Conservation (phyloP, 2,888 invertebrate genomes). For the Imbricaverruca yamaguchii region DNA sequence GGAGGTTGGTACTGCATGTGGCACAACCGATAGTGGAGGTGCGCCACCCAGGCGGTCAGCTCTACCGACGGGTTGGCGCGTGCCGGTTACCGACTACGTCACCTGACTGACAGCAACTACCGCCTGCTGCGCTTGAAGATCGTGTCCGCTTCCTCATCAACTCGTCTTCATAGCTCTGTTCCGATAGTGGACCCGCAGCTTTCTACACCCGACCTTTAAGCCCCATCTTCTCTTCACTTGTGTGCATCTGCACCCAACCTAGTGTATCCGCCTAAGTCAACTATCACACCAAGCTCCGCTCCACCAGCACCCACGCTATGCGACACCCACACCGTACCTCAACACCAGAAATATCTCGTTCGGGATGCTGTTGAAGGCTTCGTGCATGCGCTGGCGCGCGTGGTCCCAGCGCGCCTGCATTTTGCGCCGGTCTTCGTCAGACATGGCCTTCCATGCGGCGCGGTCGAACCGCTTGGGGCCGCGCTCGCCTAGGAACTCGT, state of each 20-base stretch:
- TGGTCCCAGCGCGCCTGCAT: slow-evolving; percentile 31
- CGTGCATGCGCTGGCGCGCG: slow-evolving; percentile 34
- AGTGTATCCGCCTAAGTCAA: too few relatives aligned
- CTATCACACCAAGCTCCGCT: too few relatives aligned
- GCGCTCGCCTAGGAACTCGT: slow-evolving; percentile 34
- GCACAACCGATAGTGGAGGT: slow-evolving; percentile 32
- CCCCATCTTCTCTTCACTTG: too few relatives aligned
- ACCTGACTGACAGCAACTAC: too few relatives aligned
- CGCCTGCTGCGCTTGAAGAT: too few relatives aligned
- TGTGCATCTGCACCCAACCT: too few relatives aligned
- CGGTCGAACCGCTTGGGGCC: slow-evolving; percentile 34
- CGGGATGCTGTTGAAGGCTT: slow-evolving; percentile 38
- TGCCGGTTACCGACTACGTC: too few relatives aligned
- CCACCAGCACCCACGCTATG: too few relatives aligned
- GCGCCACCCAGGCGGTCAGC: slow-evolving; percentile 26
- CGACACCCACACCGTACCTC: slow-evolving; percentile 33
- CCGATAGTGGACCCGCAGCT: too few relatives aligned
- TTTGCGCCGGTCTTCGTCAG: slow-evolving; percentile 37
- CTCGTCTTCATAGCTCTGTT: too few relatives aligned
- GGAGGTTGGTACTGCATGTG: slow-evolving; percentile 38
- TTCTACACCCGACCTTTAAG: too few relatives aligned
- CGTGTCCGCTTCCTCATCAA: too few relatives aligned
- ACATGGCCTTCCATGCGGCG: slow-evolving; percentile 34
- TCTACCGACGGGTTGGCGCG: slow-evolving; percentile 35
- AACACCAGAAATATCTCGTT: slow-evolving; percentile 36